These are phyloP conservation scores for Chaetorhynchus papuensis DNA, from an alignment of 2,113 vertebrate genomes.

Conservation along the genomic window DNA sequence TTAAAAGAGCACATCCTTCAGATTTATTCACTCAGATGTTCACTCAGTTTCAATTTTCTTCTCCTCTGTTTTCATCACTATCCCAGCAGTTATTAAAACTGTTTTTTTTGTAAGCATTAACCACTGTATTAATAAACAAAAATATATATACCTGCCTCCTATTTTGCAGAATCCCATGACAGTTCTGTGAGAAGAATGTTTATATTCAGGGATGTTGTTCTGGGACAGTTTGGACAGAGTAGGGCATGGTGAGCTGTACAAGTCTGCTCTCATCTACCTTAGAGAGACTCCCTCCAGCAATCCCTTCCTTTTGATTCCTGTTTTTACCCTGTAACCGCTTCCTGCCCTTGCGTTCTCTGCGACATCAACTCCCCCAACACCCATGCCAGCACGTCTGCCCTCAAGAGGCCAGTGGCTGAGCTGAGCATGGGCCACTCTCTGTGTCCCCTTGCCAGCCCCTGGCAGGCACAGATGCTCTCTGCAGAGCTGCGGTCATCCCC, in stretches of 20 bases:
- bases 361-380: background rate
- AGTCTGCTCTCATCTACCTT: background rate
- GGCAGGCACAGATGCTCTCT: accelerated
- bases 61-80: background rate
- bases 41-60: background rate
- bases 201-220: background rate
- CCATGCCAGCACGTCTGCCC: background rate
- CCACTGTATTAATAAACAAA: background rate
- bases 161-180: background rate
- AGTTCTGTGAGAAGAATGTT: background rate
- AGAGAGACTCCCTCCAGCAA: background rate
- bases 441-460: background rate
- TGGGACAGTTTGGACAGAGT: background rate
- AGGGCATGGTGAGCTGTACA: background rate
- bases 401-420: background rate
- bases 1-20: background rate
- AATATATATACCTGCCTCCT: background rate
- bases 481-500: background rate
- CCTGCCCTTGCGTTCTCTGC: too few species aligned
- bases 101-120: background rate
- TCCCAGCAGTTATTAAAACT: background rate
- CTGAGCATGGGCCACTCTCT: background rate
- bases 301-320: background rate
- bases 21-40: background rate
- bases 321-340: background rate